phyloP scores from a whole-genome alignment of 2,113 vertebrate genomes.

The Ciconia stormi region DNA sequence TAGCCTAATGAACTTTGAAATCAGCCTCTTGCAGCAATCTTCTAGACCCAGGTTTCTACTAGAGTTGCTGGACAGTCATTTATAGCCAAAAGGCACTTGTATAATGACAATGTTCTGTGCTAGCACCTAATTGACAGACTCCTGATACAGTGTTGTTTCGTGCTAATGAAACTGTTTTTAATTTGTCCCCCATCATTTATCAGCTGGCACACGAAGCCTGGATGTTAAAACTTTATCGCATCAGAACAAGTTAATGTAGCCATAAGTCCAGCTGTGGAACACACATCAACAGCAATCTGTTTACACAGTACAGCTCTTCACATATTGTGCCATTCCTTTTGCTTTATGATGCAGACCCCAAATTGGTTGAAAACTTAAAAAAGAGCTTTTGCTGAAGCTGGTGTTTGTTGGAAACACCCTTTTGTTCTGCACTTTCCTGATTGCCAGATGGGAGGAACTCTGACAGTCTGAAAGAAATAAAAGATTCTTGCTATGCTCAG shows the following conservation, averaged over 20 bases:
- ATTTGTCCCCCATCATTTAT: slow-evolving; percentile 30
- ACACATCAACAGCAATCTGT: not conserved
- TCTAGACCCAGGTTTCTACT: not conserved
- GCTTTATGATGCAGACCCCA: not conserved
- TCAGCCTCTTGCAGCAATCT: not conserved
- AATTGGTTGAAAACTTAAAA: not conserved
- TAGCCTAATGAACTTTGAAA: slow-evolving; percentile 52
- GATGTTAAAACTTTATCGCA: not conserved
- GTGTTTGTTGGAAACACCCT: not conserved
- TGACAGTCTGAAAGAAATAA: not conserved
- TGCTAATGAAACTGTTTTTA: slow-evolving; percentile 17
- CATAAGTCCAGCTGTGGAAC: not conserved
- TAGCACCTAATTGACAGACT: slow-evolving; percentile 5
- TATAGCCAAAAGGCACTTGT: not conserved
- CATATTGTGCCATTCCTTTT: not conserved
- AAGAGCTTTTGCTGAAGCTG: not conserved
- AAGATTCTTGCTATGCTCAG: not conserved
- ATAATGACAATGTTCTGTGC: not conserved
- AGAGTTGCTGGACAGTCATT: not conserved
- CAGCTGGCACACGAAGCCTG: not conserved
- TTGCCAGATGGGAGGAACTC: not conserved
- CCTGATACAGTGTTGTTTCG: not conserved
- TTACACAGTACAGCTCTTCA: not conserved
- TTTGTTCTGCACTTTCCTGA: not conserved
- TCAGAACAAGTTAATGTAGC: not conserved